Conservation (phyloP, 2,888 invertebrate genomes). For the Dolichopus griseipennis region DNA sequence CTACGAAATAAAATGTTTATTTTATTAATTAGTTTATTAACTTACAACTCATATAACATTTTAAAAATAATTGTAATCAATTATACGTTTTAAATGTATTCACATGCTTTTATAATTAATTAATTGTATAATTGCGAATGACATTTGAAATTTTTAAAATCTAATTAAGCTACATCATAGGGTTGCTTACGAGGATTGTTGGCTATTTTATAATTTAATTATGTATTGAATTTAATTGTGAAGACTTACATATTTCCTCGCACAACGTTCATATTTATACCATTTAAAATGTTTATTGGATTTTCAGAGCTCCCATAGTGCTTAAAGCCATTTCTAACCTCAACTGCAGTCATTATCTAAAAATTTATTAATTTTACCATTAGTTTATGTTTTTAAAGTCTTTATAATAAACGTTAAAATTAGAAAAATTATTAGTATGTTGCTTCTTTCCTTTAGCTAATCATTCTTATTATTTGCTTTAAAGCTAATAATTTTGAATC, state of each 20-base stretch:
- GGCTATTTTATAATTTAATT: too few species aligned
- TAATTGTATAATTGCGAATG: too few species aligned
- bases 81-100: too few species aligned
- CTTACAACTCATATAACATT: too few species aligned
- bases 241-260: conserved; percentile 67
- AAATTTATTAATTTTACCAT: not conserved
- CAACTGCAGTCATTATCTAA: conserved; percentile 49
- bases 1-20: not conserved
- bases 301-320: conserved; percentile 52
- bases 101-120: too few species aligned
- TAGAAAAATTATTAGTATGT: not conserved
- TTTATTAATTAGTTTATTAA: too few species aligned
- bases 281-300: conserved; percentile 53
- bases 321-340: conserved; percentile 60
- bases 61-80: too few species aligned
- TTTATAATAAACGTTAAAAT: not conserved
- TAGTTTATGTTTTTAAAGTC: not conserved
- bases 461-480: not conserved
- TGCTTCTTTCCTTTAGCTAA: not conserved
- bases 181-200: too few species aligned
- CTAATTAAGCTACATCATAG: too few species aligned
- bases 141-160: too few species aligned
- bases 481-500: not conserved
- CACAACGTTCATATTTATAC: conserved; percentile 65
- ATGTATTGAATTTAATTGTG: conserved; percentile 19